These are phyloP conservation scores for Drosophila atroscutellata DNA, from an alignment of 2,888 invertebrate species.

Conservation along the genomic window DNA sequence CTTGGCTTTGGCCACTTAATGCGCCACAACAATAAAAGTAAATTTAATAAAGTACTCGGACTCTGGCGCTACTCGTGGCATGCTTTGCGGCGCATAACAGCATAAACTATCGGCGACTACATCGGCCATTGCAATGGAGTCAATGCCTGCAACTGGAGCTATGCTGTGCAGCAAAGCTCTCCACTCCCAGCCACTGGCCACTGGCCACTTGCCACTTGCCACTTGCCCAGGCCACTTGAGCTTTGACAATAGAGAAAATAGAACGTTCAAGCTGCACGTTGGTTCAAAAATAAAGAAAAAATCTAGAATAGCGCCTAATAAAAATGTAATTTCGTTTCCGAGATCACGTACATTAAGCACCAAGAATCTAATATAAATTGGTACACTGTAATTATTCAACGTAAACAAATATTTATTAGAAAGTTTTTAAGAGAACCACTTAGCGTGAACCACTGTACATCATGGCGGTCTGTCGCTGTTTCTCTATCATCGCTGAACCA, in stretches of 20 bases:
- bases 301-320: neutral
- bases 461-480: neutral
- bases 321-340: neutral
- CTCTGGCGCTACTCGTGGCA: slow-evolving; percentile 61
- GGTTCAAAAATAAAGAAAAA: neutral
- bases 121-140: slow-evolving; percentile 40
- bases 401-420: neutral
- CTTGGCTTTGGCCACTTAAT: slow-evolving; percentile 70
- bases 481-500: neutral
- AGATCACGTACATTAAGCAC: neutral
- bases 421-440: neutral
- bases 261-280: slow-evolving; percentile 43
- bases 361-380: neutral
- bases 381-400: neutral
- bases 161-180: neutral
- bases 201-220: slow-evolving; percentile 17
- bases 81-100: slow-evolving; percentile 75
- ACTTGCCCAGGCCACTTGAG: slow-evolving; percentile 66
- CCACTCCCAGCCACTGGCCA: slow-evolving; percentile 12
- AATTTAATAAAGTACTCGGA: slow-evolving; percentile 71
- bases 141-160: slow-evolving; percentile 33
- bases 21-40: slow-evolving; percentile 75
- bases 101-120: slow-evolving; percentile 65
- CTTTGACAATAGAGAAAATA: slow-evolving; percentile 71
- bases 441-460: slow-evolving; percentile 16